Evolutionary conservation across 2,888 invertebrate species (phyloP).

Genomic region (Exephanes ischioxanthus): DNA sequence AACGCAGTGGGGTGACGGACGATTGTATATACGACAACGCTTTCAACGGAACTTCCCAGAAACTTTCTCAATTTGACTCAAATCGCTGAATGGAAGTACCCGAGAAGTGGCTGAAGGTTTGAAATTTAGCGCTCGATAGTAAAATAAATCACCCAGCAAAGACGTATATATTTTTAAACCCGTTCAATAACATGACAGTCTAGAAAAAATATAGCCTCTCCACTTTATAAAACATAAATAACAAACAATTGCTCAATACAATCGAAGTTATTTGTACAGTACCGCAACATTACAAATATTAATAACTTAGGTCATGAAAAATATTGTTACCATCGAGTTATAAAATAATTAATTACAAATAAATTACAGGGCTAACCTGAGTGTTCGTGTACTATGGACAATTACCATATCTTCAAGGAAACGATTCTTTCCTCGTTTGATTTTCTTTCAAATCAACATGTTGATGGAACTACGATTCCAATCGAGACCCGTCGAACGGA

Average conservation of each 20-base stretch:
- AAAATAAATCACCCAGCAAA: not conserved
- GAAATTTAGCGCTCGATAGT: not conserved
- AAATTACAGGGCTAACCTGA: not conserved
- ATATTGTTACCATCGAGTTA: conserved; percentile 16
- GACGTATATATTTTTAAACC: not conserved
- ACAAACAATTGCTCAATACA: not conserved
- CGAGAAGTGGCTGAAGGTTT: not conserved
- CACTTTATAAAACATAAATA: conserved; percentile 7
- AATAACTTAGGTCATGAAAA: not conserved
- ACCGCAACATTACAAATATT: conserved; percentile 8
- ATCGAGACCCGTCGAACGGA: conserved; percentile 1
- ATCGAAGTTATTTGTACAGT: not conserved
- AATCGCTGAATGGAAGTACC: not conserved
- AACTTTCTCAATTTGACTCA: not conserved
- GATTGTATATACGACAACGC: not conserved
- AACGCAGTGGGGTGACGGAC: not conserved
- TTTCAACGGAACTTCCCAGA: not conserved
- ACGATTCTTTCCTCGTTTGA: not conserved
- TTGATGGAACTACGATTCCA: not conserved
- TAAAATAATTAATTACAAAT: not conserved
- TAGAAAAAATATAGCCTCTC: not conserved
- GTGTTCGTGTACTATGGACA: not conserved
- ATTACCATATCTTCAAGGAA: not conserved
- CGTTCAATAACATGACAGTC: conserved; percentile 17
- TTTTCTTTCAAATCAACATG: not conserved